Evolutionary conservation across 2,797 vertebrate genomes (phyloP), one percentile per base, ranked within the genome.

Genomic region (Merluccius polli): DNA sequence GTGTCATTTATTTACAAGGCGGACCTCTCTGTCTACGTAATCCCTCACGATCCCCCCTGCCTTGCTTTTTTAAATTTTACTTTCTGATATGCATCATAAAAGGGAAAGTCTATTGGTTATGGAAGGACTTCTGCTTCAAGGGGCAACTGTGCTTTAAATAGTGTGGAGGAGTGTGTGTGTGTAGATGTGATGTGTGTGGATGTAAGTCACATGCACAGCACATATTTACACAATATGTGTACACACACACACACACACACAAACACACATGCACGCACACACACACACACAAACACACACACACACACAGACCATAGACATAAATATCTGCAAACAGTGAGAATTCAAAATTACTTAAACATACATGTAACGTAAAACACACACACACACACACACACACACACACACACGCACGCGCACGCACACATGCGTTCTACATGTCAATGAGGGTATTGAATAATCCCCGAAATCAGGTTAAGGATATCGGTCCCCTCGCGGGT

Each of bases 401-500:
- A 48, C 44, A 67, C 65, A 69, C 9, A 32, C 35, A 33, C 27
- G 16, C n/a, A 30, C 36, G 27, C 3, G 3, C 4, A 24, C 36
- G 11, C 7, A 30, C 32, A 31, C 29, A 18, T 24, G n/a, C 32
- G 24, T 3, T 3, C 33, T 59, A 5, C 3, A 29, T 35, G 48
- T 75, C 12, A 72, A 70, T 75, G 32, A 48, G 27, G 16, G 41
- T 52, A 32, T 44, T 35, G 77, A 82, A 79, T 76, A 29, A 77
- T 84, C 84, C 84, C 78, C 82, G 71, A 86, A 85, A 85, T 87
- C 76, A 81, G 73, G 80, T 77, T 79, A 63, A 83, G 31, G 79
- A 78, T 81, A 83, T 87, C 69, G 65, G 44, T 77, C 84, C 75
- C 75, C 33, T 8, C 32, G 38, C 73, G 31, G 70, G 32, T 3